A percentile compares a stretch with the other conserved stretches of the same genome.
These are phyloP conservation scores for Lasioglossum figueresi DNA, from an alignment of 2,888 invertebrate species.

Conservation along the genomic window DNA sequence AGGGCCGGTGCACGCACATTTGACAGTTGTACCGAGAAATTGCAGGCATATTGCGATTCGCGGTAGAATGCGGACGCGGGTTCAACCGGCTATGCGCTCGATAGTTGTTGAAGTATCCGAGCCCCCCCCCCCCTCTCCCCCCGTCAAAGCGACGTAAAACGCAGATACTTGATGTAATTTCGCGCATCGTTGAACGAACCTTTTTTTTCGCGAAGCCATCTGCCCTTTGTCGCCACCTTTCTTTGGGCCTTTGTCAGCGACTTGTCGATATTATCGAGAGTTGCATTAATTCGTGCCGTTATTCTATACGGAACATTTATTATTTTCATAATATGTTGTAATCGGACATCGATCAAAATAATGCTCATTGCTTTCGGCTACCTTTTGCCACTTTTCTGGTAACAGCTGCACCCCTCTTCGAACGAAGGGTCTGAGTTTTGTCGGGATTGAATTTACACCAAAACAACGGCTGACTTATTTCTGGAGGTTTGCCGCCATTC, in stretches of 20 bases:
- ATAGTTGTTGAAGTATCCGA: conserved; percentile 51
- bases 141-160: conserved; percentile 59
- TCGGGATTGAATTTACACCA: too few species aligned
- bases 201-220: conserved; percentile 30
- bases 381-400: not conserved
- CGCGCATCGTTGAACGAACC: conserved; percentile 42
- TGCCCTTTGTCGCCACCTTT: conserved; percentile 38
- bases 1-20: conserved; percentile 21
- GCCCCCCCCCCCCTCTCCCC: too few species aligned
- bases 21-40: conserved; percentile 47
- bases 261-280: conserved; percentile 34
- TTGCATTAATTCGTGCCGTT: not conserved
- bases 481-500: too few species aligned
- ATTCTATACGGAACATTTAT: not conserved
- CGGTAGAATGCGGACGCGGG: conserved; percentile 15
- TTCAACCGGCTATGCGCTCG: conserved; percentile 48
- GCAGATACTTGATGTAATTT: conserved; percentile 57
- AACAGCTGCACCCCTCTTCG: not conserved
- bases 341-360: not conserved
- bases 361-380: not conserved
- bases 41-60: conserved; percentile 40
- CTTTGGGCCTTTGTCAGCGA: conserved; percentile 9
- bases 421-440: not conserved
- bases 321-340: not conserved
- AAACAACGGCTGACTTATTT: too few species aligned